Conservation (phyloP, 2,797 vertebrate genomes). For the Tauraco hartlaubi region DNA sequence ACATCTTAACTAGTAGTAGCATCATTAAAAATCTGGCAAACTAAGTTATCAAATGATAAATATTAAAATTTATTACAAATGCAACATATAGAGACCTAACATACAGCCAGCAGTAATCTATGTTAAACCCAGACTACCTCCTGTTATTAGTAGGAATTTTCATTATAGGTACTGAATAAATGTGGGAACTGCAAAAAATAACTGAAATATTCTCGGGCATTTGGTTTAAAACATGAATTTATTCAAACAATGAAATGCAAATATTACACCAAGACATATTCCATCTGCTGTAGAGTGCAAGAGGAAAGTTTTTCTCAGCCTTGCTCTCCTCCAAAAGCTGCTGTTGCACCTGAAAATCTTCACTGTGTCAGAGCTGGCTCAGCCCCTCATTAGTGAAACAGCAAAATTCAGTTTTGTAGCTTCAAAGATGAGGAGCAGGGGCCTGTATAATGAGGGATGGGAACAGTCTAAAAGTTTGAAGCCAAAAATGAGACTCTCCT, state of each 20-base stretch:
- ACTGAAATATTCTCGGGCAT: background rate
- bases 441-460: background rate
- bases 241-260: background rate
- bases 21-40: background rate
- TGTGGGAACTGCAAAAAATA: conserved; percentile 1
- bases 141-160: background rate
- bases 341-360: background rate
- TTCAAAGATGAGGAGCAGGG: background rate
- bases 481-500: background rate
- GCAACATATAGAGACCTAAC: background rate
- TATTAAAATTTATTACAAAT: background rate
- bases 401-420: background rate
- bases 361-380: background rate
- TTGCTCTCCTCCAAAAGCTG: background rate
- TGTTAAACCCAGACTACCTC: background rate
- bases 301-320: background rate
- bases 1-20: background rate
- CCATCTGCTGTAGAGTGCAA: background rate
- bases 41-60: background rate
- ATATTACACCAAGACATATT: background rate
- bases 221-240: background rate
- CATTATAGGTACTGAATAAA: background rate
- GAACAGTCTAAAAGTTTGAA: background rate
- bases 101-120: background rate
- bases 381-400: background rate